Percentiles rank a stretch among this genome's conserved stretches.
phyloP scores from a whole-genome alignment of 2,888 invertebrate genomes.

The Sinopyrophorus schimmeli region DNA sequence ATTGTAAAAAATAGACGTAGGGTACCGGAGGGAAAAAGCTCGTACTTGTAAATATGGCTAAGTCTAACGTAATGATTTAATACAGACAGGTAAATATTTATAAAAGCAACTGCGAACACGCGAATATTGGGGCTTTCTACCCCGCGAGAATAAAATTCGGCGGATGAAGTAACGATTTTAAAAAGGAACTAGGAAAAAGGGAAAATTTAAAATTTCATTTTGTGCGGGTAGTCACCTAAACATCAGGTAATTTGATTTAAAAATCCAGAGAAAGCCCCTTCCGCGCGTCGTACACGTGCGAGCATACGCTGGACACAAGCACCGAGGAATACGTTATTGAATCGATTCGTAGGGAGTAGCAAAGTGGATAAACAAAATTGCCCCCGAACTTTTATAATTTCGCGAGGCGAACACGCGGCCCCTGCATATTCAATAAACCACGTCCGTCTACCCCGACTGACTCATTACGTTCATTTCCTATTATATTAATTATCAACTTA shows the following conservation, averaged over 20 bases:
- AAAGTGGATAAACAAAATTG: conserved; percentile 44
- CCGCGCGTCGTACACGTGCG: conserved; percentile 28
- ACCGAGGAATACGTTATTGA: conserved; percentile 36
- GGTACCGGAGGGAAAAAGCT: too few species aligned
- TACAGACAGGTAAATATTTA: too few species aligned
- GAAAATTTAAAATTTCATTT: conserved; percentile 25
- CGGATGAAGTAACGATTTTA: conserved; percentile 9
- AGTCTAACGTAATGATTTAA: too few species aligned
- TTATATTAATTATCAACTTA: conserved; percentile 52
- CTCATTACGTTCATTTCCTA: conserved; percentile 51
- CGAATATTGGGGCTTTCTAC: too few species aligned
- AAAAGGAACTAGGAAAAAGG: conserved; percentile 16
- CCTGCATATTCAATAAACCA: conserved; percentile 40
- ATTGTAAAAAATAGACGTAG: too few species aligned
- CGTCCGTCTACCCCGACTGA: conserved; percentile 49
- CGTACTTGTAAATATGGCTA: too few species aligned
- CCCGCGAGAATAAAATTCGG: conserved; percentile 5
- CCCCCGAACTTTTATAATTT: conserved; percentile 44
- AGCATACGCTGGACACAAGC: conserved; percentile 32
- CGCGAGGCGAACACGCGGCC: conserved; percentile 36
- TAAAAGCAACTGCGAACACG: too few species aligned
- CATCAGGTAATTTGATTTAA: conserved; percentile 33
- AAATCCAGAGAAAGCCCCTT: conserved; percentile 34
- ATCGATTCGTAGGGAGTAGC: conserved; percentile 34
- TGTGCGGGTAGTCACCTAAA: conserved; percentile 18